Base-by-base conservation (phyloP, 2,888 invertebrate species). In the Lobophora halterata region DNA sequence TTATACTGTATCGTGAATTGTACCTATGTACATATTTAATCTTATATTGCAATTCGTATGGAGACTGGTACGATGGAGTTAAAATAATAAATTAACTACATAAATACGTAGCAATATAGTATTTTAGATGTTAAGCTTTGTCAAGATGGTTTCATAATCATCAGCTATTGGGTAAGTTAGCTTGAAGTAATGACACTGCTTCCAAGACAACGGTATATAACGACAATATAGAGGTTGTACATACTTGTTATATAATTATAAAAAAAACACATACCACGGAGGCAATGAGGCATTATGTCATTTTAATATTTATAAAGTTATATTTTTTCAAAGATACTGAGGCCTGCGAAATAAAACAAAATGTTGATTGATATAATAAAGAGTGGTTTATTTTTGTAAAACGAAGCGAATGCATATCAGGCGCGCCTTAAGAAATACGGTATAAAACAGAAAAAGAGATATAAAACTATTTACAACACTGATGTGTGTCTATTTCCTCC, bases 311-410 rank as follows among this genome's bases (percentile, higher is more conserved):
- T n/a, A 23, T 32, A 27, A 34, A 30, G 9, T 23, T 32, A 28
- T 43, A 38, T 43, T 37, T 43, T 33, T 42, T 31, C 9, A 9
- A 6, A 14, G 29, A 18, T 14, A 17, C 5, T n/a, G 25, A 25
- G 9, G 10, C 18, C 21, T 21, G 19, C 27, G 31, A 35, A 31
- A 12, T 29, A 34, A 42, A 32, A 32, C 13, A 34, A 10, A 19
- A 17, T 31, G 6, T 14, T 3, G 12, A 10, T 85, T 83, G 65
- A 61, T 35, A 57, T 74, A 59, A 72, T 76, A 61, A 61, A 81
- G 66, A 85, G 71, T 63, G 55, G 71, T 81, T 81, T 87, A 87
- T 87, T 87, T 87, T 87, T 87, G 71, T 86, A 86, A 19, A 72
- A 76, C 74, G 58, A 60, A 60, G 67, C 67, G 78, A 77, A 71